These are phyloP conservation scores for Pseudochirops cupreus DNA, from an alignment of 2,797 vertebrate species.

Conservation along the genomic window DNA sequence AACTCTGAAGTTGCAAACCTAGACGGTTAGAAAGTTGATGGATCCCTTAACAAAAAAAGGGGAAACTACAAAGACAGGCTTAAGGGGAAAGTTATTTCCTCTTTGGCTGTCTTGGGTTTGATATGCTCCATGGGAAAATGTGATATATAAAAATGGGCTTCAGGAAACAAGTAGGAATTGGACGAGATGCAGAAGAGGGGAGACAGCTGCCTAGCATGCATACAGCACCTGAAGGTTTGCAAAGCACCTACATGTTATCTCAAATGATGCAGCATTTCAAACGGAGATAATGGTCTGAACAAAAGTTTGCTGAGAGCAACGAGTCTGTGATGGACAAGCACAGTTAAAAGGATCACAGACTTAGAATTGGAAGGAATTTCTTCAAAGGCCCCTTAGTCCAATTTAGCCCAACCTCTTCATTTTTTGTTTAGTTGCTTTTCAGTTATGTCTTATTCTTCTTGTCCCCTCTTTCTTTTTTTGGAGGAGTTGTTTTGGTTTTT, in stretches of 20 bases:
- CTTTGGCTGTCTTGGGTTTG: neutral
- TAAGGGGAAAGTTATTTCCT: neutral
- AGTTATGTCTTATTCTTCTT: neutral
- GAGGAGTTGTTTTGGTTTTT: no score
- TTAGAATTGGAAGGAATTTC: neutral
- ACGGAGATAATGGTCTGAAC: neutral
- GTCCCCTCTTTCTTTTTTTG: neutral
- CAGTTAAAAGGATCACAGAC: neutral
- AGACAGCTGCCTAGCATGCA: neutral
- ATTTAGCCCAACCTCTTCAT: neutral
- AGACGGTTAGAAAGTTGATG: neutral
- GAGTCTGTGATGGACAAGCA: neutral
- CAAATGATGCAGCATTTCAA: neutral
- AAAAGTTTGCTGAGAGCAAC: neutral
- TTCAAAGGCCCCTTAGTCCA: neutral
- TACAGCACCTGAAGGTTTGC: neutral
- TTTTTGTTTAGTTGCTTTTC: neutral
- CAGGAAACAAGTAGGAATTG: neutral
- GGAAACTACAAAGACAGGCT: neutral
- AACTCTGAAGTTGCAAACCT: neutral
- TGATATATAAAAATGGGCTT: neutral
- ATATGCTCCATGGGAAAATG: neutral
- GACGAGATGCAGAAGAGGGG: neutral
- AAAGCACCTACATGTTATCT: neutral
- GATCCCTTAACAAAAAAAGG: neutral